Conservation (phyloP, 2,113 vertebrate genomes). For the Choloepus hoffmanni region DNA sequence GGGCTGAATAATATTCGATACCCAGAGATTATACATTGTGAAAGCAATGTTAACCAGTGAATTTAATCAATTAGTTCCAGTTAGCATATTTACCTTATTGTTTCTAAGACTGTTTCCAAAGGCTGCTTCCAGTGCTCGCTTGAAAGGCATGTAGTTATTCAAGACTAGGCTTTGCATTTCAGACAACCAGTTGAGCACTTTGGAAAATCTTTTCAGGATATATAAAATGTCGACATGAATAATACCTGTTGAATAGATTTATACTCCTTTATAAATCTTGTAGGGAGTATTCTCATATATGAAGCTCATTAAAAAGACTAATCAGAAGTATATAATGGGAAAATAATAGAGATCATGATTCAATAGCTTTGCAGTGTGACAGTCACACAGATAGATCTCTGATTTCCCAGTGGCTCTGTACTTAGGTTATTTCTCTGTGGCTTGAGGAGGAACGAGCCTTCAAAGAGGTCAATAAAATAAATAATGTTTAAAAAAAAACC, state of each 20-base stretch:
- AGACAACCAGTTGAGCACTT: slow-evolving; percentile 5
- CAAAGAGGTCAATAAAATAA: slow-evolving; percentile 14
- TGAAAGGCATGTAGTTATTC: slow-evolving; percentile 36
- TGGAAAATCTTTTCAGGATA: slow-evolving; percentile 48
- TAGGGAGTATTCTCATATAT: neutral
- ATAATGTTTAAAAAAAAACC: neutral
- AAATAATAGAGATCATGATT: neutral
- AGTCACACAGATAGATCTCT: neutral
- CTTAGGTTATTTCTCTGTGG: slow-evolving; percentile 22
- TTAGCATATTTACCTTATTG: slow-evolving; percentile 58
- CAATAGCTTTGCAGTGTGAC: neutral
- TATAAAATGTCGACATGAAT: slow-evolving; percentile 37
- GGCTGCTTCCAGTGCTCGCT: neutral
- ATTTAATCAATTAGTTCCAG: slow-evolving; percentile 68
- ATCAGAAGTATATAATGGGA: neutral
- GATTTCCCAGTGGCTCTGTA: neutral
- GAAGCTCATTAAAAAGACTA: neutral
- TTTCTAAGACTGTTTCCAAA: slow-evolving; percentile 57
- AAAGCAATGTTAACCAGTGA: slow-evolving; percentile 63
- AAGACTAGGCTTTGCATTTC: slow-evolving; percentile 3
- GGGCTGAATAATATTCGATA: slow-evolving; percentile 31
- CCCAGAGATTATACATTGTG: slow-evolving; percentile 39
- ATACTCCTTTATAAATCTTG: slow-evolving; percentile 42
- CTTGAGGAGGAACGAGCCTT: slow-evolving; percentile 22
- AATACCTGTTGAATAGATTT: slow-evolving; percentile 35